These are phyloP conservation scores for Eurytoma adleriae DNA, from an alignment of 2,888 invertebrate species.

Conservation along the genomic window DNA sequence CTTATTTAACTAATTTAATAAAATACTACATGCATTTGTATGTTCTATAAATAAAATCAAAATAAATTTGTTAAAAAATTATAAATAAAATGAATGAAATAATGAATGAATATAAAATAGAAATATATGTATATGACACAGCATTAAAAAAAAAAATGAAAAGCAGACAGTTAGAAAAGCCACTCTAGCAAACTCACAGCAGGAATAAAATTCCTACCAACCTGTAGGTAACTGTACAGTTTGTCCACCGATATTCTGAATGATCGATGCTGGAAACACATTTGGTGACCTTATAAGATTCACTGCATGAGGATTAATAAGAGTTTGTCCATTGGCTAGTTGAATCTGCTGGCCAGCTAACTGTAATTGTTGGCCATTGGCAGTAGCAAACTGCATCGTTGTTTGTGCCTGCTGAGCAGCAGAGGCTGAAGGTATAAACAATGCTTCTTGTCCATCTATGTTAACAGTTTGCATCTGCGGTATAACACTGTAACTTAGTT, in stretches of 20 bases:
- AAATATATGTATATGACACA: background rate
- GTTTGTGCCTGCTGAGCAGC: slow-evolving; percentile 74
- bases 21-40: too few relatives aligned
- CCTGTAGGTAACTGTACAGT: slow-evolving; percentile 84
- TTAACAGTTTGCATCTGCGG: slow-evolving; percentile 94
- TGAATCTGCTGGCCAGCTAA: slow-evolving; percentile 74
- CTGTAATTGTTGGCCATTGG: slow-evolving; percentile 73
- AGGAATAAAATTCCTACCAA: slow-evolving; percentile 59
- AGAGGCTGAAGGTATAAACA: slow-evolving; percentile 90
- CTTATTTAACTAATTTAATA: too few relatives aligned
- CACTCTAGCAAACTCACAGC: background rate
- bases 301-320: slow-evolving; percentile 76
- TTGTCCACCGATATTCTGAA: slow-evolving; percentile 83
- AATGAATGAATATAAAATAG: background rate
- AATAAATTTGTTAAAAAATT: background rate
- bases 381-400: slow-evolving; percentile 72
- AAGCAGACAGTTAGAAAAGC: slow-evolving; percentile 22
- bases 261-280: slow-evolving; percentile 82
- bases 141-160: slow-evolving; percentile 56
- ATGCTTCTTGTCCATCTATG: slow-evolving; percentile 94
- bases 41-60: too few relatives aligned
- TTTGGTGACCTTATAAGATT: slow-evolving; percentile 84
- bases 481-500: slow-evolving; percentile 78
- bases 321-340: slow-evolving; percentile 75
- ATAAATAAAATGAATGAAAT: background rate